These are phyloP conservation scores for Trichoplax adhaerens DNA, from an alignment of 37 sponge, comb jelly and placozoan species.

Conservation along the genomic window DNA sequence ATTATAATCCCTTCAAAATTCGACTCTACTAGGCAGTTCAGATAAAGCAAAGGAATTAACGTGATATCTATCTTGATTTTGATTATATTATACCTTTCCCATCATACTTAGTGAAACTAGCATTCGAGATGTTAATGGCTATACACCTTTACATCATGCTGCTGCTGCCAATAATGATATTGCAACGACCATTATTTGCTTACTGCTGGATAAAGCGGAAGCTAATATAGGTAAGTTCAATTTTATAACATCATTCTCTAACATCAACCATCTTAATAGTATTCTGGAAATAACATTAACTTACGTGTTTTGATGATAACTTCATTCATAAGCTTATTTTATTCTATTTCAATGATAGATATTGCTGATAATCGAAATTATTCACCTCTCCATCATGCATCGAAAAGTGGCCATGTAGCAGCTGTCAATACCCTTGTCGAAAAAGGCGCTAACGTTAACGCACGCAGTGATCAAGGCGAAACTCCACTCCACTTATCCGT, in stretches of 20 bases:
- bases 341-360: slow-evolving; percentile 2
- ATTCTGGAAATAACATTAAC: too few relatives aligned
- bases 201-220: slow-evolving; percentile 40
- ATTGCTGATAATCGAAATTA: background rate
- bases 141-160: slow-evolving; percentile 59
- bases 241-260: background rate
- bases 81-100: too few relatives aligned
- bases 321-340: background rate
- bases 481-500: slow-evolving; percentile 68
- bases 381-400: slow-evolving; percentile 54
- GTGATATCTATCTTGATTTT: too few relatives aligned
- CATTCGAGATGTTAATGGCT: slow-evolving; percentile 42
- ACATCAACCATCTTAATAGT: background rate
- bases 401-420: slow-evolving; percentile 43
- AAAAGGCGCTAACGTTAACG: slow-evolving; percentile 48
- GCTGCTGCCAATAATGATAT: slow-evolving; percentile 24
- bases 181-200: slow-evolving; percentile 54
- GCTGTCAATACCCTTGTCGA: slow-evolving; percentile 59
- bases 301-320: too few relatives aligned
- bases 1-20: too few relatives aligned
- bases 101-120: slow-evolving; percentile 31
- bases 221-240: slow-evolving; percentile 26
- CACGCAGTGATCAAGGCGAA: slow-evolving; percentile 45
- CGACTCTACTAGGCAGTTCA: too few relatives aligned
- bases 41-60: too few relatives aligned